Evolutionary conservation across 2,797 vertebrate species (phyloP), one percentile per base, ranked within the genome.

Genomic region (Borostomias antarcticus): DNA sequence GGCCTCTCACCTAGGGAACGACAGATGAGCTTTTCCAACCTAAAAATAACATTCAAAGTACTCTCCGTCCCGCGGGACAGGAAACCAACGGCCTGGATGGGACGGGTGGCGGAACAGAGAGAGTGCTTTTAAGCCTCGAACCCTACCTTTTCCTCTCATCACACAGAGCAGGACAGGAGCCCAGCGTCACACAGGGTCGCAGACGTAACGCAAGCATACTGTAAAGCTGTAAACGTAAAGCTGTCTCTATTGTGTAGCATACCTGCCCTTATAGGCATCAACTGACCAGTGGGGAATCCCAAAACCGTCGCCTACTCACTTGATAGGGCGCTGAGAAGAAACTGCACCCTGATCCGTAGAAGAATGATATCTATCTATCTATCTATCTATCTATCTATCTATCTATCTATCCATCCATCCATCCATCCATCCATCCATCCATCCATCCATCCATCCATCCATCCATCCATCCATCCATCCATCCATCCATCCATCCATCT

Each of bases 1-100:
- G 72, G 77, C 67, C 66, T 80, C 75, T 84, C 80, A 90, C 79
- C 87, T 88, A 74, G 79, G 81, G 84, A 87, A 76, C 69, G 30
- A 69, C 76, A 78, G 60, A 88, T 82, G 68, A 89, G 85, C 83
- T 87, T 84, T 89, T 70, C 62, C 61, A 73, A 69, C 59, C 88
- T 90, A 88, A 89, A 89, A 89, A 88, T 89, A 88, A 75, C 74
- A 73, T 67, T 67, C n/a, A 77, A 84, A 85, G 79, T 76, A 72
- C 82, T 80, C 64, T 69, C 25, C 53, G 51, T 84, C 85, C 76
- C 80, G 66, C 33, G 73, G 81, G 86, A 77, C n/a, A 52, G 37
- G 69, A 65, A 84, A 72, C 26, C 79, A 74, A 58, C 81, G 82
- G 82, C 84, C 85, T 85, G 85, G 71, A 88, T 85, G 80, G 69